A percentile compares a stretch with the other conserved stretches of the same genome.
phyloP scores from a whole-genome alignment of 2,888 invertebrate genomes.

The Candidula unifasciata region DNA sequence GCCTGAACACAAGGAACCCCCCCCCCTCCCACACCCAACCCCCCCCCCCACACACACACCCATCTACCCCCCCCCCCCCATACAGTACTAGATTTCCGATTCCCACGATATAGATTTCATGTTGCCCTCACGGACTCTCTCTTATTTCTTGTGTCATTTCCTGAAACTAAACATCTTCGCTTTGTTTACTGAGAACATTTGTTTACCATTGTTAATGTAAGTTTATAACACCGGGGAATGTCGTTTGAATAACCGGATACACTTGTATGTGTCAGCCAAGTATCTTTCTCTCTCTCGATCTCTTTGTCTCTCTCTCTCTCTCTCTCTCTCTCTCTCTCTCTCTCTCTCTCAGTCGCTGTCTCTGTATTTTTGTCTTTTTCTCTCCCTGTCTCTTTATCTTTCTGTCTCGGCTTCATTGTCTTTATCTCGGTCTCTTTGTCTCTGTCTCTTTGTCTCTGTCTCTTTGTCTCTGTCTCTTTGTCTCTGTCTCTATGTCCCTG shows the following conservation, averaged over 20 bases:
- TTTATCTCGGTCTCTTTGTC: not conserved
- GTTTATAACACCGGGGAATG: no score
- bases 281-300: no score
- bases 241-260: no score
- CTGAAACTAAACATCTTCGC: conserved; percentile 2
- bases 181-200: not conserved
- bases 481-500: conserved; percentile 17
- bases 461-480: not conserved
- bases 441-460: not conserved
- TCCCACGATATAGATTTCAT: no score
- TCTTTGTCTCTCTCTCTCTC: conserved; percentile 38
- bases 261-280: no score
- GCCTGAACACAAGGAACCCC: not conserved
- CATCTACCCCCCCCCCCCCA: not conserved
- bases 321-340: conserved; percentile 35
- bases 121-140: no score
- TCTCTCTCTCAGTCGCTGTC: no score
- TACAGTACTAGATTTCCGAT: no score
- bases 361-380: no score
- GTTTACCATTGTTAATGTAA: no score
- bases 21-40: not conserved
- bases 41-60: conserved; percentile 3
- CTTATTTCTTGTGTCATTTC: conserved; percentile 12
- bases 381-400: not conserved
- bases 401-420: not conserved